A percentile compares a stretch with the other conserved stretches of the same genome.
Conservation (phyloP, 1,140 invertebrate genomes). For the Sitophilus oryzae region DNA sequence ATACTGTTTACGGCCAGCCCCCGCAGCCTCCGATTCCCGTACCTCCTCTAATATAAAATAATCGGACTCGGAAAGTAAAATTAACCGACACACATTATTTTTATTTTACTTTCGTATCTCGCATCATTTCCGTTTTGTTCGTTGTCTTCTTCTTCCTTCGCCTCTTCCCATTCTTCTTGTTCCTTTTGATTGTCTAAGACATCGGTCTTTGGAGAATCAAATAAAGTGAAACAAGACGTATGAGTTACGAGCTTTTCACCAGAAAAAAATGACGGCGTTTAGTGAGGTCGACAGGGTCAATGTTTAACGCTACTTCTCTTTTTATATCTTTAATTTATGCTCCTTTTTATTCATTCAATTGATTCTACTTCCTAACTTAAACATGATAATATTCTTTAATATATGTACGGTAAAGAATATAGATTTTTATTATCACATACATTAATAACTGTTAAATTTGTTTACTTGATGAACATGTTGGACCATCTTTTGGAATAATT, state of each 20-base stretch:
- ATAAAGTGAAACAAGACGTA: constrained; percentile 1
- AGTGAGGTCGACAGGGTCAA: background rate
- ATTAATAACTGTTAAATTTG: too few species aligned
- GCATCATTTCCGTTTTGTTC: constrained; percentile 12
- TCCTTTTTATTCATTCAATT: background rate
- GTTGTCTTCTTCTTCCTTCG: too few species aligned
- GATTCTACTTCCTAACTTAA: too few species aligned
- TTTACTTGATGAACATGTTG: too few species aligned
- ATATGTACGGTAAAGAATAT: too few species aligned
- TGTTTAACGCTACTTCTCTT: background rate
- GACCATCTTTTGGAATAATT: too few species aligned
- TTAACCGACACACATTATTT: constrained; percentile 33
- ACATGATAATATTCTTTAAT: too few species aligned
- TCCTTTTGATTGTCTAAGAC: background rate
- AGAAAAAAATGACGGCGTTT: too few species aligned
- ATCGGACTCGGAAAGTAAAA: constrained; percentile 31
- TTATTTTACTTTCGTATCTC: constrained; percentile 9
- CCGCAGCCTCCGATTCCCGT: too few species aligned
- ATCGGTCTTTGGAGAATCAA: background rate
- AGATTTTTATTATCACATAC: too few species aligned
- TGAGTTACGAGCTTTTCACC: background rate
- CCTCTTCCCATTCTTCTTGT: too few species aligned
- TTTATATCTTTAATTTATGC: background rate
- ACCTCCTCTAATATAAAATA: constrained; percentile 35
- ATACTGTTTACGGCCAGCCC: constrained; percentile 25